Conservation (phyloP, 2,888 invertebrate species). For the Baronia brevicornis region DNA sequence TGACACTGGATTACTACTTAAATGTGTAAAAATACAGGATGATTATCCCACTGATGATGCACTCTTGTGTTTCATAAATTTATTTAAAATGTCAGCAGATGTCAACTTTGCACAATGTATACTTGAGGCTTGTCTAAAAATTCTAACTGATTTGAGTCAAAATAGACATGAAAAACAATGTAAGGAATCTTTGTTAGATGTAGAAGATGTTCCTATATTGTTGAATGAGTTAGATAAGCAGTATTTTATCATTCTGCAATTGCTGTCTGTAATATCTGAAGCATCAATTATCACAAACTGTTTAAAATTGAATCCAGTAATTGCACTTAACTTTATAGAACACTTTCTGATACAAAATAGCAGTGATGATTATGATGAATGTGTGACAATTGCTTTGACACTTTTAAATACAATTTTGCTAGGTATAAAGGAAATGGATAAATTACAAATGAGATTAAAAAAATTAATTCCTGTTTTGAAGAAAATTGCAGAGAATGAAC, state of each 20-base stretch:
- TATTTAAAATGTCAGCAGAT: conserved; percentile 38
- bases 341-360: conserved; percentile 46
- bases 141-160: conserved; percentile 39
- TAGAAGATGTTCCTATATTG: conserved; percentile 48
- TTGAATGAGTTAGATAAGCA: conserved; percentile 43
- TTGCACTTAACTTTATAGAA: conserved; percentile 65
- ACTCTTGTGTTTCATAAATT: conserved; percentile 39
- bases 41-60: conserved; percentile 34
- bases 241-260: conserved; percentile 61
- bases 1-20: conserved; percentile 53
- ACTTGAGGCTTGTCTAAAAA: conserved; percentile 43
- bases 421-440: conserved; percentile 31
- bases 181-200: conserved; percentile 40
- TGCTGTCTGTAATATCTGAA: conserved; percentile 68
- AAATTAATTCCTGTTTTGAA: conserved; percentile 42
- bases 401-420: conserved; percentile 56
- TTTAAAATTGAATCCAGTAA: conserved; percentile 56
- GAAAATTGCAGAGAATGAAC: conserved; percentile 32
- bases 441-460: conserved; percentile 32
- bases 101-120: conserved; percentile 32
- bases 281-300: conserved; percentile 51
- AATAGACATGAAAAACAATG: conserved; percentile 31
- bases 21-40: conserved; percentile 27
- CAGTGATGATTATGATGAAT: conserved; percentile 43
- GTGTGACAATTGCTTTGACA: conserved; percentile 54